These are phyloP conservation scores for Bombus turneri DNA, from an alignment of 1,140 invertebrate species.

Conservation along the genomic window DNA sequence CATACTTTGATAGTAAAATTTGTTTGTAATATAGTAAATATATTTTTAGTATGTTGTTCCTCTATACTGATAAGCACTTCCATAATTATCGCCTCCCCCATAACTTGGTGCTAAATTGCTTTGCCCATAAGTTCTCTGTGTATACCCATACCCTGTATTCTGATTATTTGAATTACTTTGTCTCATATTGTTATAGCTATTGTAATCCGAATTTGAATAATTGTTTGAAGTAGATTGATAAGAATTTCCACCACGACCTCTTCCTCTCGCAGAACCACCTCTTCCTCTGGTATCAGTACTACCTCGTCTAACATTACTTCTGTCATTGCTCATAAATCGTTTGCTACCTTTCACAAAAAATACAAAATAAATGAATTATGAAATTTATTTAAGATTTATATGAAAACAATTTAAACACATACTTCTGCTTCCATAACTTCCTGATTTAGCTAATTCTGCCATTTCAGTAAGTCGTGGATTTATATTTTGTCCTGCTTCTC, in stretches of 20 bases:
- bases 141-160: constrained; percentile 68
- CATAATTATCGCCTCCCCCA: constrained; percentile 65
- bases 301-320: constrained; percentile 64
- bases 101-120: constrained; percentile 61
- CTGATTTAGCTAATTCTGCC: constrained; percentile 79
- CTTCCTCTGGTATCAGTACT: constrained; percentile 59
- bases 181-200: constrained; percentile 63
- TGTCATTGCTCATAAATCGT: constrained; percentile 71
- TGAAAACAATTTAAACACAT: constrained; percentile 31
- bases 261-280: constrained; percentile 65
- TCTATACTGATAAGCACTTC: constrained; percentile 69
- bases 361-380: constrained; percentile 5
- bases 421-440: constrained; percentile 75
- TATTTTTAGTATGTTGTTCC: constrained; percentile 66
- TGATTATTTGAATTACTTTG: constrained; percentile 57
- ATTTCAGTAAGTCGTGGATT: constrained; percentile 84
- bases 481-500: constrained; percentile 88
- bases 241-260: constrained; percentile 65
- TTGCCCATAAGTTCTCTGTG: constrained; percentile 71
- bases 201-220: constrained; percentile 73
- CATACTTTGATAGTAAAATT: constrained; percentile 28
- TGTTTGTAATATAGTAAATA: constrained; percentile 14
- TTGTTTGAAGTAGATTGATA: constrained; percentile 64
- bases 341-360: constrained; percentile 67
- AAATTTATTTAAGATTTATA: background rate